These are phyloP conservation scores for Scylla paramamosain DNA, from an alignment of 1,140 invertebrate genomes.

Conservation along the genomic window DNA sequence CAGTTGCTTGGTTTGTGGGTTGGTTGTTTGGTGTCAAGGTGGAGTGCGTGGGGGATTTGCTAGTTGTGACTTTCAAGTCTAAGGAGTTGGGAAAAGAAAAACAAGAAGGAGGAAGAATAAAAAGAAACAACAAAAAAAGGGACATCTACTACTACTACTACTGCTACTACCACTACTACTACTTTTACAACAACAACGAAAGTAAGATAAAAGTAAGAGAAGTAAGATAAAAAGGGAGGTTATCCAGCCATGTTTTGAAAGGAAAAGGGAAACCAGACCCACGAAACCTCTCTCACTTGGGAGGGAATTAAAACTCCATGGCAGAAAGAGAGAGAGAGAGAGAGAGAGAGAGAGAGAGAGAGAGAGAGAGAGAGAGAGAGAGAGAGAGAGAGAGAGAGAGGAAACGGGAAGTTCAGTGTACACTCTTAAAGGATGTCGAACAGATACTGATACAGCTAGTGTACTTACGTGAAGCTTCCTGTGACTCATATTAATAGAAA, in stretches of 20 bases:
- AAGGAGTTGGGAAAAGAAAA: not conserved
- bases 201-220: too few species aligned
- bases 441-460: not conserved
- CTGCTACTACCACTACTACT: too few species aligned
- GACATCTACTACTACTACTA: too few species aligned
- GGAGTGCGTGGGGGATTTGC: not conserved
- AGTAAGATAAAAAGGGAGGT: too few species aligned
- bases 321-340: slow-evolving; percentile 8
- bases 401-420: not conserved
- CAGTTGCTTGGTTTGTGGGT: too few species aligned
- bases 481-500: too few species aligned
- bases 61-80: not conserved
- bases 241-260: too few species aligned
- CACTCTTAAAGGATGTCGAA: not conserved
- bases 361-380: not conserved
- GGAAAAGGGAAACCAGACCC: too few species aligned
- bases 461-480: not conserved
- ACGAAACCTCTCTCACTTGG: not conserved
- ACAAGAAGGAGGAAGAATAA: not conserved
- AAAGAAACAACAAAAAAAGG: too few species aligned
- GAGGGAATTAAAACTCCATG: not conserved
- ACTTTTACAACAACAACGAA: too few species aligned
- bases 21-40: too few species aligned
- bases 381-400: not conserved
- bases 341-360: not conserved